These are phyloP conservation scores for Pogoniulus pusillus DNA, from an alignment of 2,797 vertebrate genomes.

Conservation along the genomic window DNA sequence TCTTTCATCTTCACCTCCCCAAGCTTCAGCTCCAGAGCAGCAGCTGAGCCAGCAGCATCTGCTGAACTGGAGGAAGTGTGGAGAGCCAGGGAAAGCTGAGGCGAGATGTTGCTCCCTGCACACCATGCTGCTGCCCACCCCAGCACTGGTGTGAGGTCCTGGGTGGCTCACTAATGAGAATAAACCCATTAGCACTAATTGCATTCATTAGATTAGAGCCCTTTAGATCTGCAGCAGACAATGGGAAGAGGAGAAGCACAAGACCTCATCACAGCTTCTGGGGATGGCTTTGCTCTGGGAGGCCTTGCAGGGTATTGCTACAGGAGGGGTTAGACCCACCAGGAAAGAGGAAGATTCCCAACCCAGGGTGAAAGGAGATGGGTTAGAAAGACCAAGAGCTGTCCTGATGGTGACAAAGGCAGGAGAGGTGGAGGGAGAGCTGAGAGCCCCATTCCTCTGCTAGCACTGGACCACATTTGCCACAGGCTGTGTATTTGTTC, in stretches of 20 bases:
- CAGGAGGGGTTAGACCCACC: not conserved
- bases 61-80: not conserved
- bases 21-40: not conserved
- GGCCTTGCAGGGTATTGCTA: too few species aligned
- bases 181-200: not conserved
- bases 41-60: not conserved
- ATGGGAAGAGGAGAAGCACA: too few species aligned
- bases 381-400: not conserved
- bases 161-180: not conserved
- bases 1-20: not conserved
- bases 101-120: not conserved
- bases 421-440: not conserved
- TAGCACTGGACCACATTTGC: not conserved
- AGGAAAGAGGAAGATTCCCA: not conserved
- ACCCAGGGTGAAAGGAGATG: not conserved
- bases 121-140: accelerated
- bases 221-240: accelerated
- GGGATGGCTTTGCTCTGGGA: not conserved
- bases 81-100: not conserved
- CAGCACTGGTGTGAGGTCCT: not conserved
- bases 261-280: not conserved
- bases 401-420: not conserved
- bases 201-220: not conserved
- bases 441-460: not conserved
- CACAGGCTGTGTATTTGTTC: not conserved